A percentile compares a stretch with the other conserved stretches of the same genome.
phyloP scores from a whole-genome alignment of 2,888 invertebrate species.

The Hirudinaria manillensis region DNA sequence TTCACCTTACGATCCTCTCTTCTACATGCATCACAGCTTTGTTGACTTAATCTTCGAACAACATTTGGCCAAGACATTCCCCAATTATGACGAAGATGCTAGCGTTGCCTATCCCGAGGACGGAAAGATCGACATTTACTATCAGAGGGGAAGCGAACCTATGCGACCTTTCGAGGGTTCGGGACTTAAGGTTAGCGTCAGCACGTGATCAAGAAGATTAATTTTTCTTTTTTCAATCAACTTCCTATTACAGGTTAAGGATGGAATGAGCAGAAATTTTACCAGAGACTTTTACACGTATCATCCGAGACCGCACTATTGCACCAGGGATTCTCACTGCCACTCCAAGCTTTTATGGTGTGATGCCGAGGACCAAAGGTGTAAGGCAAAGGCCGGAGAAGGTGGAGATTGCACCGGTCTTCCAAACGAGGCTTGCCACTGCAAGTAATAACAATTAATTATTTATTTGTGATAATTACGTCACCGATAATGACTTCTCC shows the following conservation, averaged over 20 bases:
- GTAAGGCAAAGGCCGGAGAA: slow-evolving; percentile 32
- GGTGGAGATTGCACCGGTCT: slow-evolving; percentile 30
- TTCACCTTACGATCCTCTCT: slow-evolving; percentile 51
- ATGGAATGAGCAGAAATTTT: slow-evolving; percentile 32
- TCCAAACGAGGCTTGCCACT: slow-evolving; percentile 33
- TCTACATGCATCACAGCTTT: slow-evolving; percentile 51
- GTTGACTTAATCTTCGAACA: slow-evolving; percentile 52
- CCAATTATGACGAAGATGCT: slow-evolving; percentile 12
- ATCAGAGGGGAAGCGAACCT: slow-evolving; percentile 18
- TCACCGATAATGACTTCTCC: not conserved
- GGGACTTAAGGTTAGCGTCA: slow-evolving; percentile 9
- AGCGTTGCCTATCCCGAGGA: slow-evolving; percentile 4
- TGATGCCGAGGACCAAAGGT: slow-evolving; percentile 23
- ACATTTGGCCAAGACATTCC: slow-evolving; percentile 8
- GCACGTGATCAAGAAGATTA: no score
- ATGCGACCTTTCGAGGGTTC: slow-evolving; percentile 25
- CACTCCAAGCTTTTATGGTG: slow-evolving; percentile 33
- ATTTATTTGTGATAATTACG: no score
- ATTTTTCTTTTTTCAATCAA: not conserved
- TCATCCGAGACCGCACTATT: slow-evolving; percentile 26
- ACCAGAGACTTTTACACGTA: slow-evolving; percentile 32
- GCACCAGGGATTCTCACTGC: slow-evolving; percentile 27
- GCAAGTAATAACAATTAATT: not conserved
- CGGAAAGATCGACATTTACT: slow-evolving; percentile 8
- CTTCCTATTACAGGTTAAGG: slow-evolving; percentile 19